Evolutionary conservation across 2,797 vertebrate genomes (phyloP).

Genomic region (Poeciliopsis turneri): DNA sequence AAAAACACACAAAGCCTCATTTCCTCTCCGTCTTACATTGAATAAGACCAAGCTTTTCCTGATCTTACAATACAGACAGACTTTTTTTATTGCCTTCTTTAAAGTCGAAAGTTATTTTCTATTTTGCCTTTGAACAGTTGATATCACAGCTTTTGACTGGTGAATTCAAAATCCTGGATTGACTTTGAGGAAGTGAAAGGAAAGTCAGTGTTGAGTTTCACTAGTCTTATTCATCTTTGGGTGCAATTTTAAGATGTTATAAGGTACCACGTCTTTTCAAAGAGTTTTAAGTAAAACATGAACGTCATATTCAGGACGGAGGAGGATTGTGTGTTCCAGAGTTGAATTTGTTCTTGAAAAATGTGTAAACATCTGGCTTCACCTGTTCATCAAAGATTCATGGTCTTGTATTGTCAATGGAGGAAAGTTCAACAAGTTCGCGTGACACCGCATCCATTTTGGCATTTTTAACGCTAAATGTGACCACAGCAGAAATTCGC

Average conservation of each 20-base stretch:
- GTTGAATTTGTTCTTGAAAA: background rate
- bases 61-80: background rate
- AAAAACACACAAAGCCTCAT: background rate
- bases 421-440: conserved; percentile 29
- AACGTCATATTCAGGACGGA: background rate
- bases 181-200: background rate
- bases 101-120: background rate
- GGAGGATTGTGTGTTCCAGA: background rate
- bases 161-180: background rate
- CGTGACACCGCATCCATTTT: conserved; percentile 1
- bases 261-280: background rate
- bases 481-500: conserved; percentile 51
- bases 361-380: background rate
- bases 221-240: background rate
- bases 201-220: background rate
- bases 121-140: background rate
- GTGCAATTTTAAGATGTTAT: background rate
- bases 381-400: conserved; percentile 2
- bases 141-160: background rate
- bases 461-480: conserved; percentile 27
- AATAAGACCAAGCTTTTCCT: background rate
- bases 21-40: background rate
- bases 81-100: background rate
- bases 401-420: background rate
- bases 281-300: background rate